These are phyloP conservation scores for Drepanosiphum platanoidis DNA, from an alignment of 2,888 invertebrate genomes.

Conservation along the genomic window DNA sequence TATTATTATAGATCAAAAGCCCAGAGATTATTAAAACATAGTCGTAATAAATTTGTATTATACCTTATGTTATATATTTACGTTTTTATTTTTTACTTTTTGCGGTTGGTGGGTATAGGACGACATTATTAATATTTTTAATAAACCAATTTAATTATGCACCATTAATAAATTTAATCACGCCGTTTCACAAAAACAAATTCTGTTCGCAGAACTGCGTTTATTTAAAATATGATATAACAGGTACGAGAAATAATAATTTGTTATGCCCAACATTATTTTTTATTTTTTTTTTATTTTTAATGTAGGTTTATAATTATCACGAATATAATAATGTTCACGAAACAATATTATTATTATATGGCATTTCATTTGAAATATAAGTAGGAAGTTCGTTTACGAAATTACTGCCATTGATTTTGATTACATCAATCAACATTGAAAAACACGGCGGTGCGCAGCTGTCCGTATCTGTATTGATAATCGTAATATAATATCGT, in stretches of 20 bases:
- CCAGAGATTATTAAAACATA: not conserved
- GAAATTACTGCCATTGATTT: not conserved
- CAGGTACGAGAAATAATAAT: too few relatives aligned
- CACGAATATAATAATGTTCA: not conserved
- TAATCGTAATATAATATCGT: not conserved
- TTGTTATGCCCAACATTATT: not conserved
- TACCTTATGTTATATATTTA: not conserved
- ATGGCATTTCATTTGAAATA: not conserved
- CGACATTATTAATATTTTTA: slow-evolving; percentile 8
- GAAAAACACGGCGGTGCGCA: not conserved
- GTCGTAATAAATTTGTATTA: not conserved
- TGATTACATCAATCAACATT: not conserved
- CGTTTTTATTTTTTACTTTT: not conserved
- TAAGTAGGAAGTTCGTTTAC: not conserved
- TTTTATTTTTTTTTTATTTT: not conserved
- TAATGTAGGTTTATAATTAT: too few relatives aligned
- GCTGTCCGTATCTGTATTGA: not conserved
- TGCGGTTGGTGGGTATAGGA: not conserved
- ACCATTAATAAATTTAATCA: slow-evolving; percentile 1
- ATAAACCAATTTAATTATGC: not conserved
- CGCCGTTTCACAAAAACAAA: not conserved
- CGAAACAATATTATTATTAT: not conserved
- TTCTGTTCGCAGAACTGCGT: not conserved
- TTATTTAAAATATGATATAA: too few relatives aligned
- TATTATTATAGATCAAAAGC: not conserved